Base-by-base conservation (phyloP, 2,888 invertebrate species). In the Standfussiana lucernea region DNA sequence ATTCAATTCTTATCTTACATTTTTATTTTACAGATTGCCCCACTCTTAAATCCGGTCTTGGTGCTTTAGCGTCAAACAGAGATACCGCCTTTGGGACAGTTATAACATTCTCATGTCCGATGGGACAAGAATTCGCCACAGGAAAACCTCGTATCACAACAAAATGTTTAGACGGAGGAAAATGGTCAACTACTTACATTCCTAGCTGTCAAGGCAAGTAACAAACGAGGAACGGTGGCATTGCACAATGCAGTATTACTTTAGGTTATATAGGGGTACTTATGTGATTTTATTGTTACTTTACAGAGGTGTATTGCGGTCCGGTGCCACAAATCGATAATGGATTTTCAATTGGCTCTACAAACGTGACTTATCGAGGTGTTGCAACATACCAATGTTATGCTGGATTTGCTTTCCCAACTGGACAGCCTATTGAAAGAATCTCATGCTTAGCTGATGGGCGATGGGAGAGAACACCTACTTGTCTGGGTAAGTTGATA, bases 241-340 rank as follows among this genome's bases (percentile, higher is more conserved):
- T 77, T 79, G 74, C 56, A 77, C 62, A 80, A 76, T 80, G 71
- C 56, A 66, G 61, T 76, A 56, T 69, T 72, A 73, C 76, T 80
- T 75, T 45, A 64, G 66, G 69, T 70, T 84, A 37, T 72, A 50
- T 56, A 53, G 64, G 62, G 37, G 59, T 77, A 83, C 75, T 82
- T 80, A 83, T 82, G 65, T 80, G 65, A 76, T 68, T 76, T 82
- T 80, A 81, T 86, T 75, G 78, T 86, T 82, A 80, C 81, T 87
- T 94, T 92, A 56, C 96, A 98, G 98, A 98, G 97, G 99, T 99
- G 37, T 99, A 99, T 93, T 99, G 99, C 94, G 99, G 99, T 75
- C 99, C 99, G 40, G 99, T 99, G 68, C 99, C 99, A 75, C 99
- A 99, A 97, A 99, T 99, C 84, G 99, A 99, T 92, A 99, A 99